phyloP scores from a whole-genome alignment of 2,888 invertebrate species.

The Synanthedon andrenaeformis region DNA sequence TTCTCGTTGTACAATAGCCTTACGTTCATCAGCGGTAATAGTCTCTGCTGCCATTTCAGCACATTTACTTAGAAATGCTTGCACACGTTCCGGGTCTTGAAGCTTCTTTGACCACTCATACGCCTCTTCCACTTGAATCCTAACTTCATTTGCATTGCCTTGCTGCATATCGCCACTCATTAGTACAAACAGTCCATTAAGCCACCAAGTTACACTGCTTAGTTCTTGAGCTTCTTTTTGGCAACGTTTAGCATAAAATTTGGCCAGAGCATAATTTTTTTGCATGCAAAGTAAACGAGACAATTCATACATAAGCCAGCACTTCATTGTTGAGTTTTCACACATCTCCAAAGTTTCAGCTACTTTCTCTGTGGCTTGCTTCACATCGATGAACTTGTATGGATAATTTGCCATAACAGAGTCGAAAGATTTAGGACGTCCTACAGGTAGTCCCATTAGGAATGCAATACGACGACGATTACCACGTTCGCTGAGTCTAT shows the following conservation, averaged over 20 bases:
- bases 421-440: slow-evolving; percentile 53
- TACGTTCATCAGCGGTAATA: slow-evolving; percentile 45
- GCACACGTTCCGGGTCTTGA: slow-evolving; percentile 48
- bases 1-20: slow-evolving; percentile 44
- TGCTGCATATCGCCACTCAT: slow-evolving; percentile 65
- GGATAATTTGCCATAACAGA: slow-evolving; percentile 63
- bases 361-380: slow-evolving; percentile 46
- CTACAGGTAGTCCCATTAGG: slow-evolving; percentile 53
- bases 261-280: slow-evolving; percentile 57
- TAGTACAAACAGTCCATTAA: slow-evolving; percentile 51
- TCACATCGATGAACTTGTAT: slow-evolving; percentile 51
- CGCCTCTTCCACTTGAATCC: slow-evolving; percentile 54
- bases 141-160: slow-evolving; percentile 55
- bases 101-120: slow-evolving; percentile 50
- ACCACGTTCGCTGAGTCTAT: slow-evolving; percentile 53
- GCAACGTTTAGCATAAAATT: slow-evolving; percentile 57
- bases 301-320: slow-evolving; percentile 60
- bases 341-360: slow-evolving; percentile 48
- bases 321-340: slow-evolving; percentile 57
- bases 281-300: slow-evolving; percentile 47
- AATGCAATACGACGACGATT: slow-evolving; percentile 58
- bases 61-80: slow-evolving; percentile 51
- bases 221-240: slow-evolving; percentile 52
- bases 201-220: slow-evolving; percentile 50
- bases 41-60: slow-evolving; percentile 45